Evolutionary conservation across 2,888 invertebrate species (phyloP).

Genomic region (Tiliacea citrago): DNA sequence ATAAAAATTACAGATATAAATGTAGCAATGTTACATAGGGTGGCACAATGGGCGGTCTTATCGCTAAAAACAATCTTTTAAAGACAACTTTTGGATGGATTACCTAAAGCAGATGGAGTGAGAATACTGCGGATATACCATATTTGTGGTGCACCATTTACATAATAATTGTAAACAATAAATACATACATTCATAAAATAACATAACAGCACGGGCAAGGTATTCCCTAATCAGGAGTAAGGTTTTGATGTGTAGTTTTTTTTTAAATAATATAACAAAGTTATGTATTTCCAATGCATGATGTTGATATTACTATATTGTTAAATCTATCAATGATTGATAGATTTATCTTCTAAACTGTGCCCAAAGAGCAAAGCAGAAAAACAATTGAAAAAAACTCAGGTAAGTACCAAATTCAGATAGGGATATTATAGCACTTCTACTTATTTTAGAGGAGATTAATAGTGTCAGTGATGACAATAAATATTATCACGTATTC

Average conservation of each 20-base stretch:
- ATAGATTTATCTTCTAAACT: neutral
- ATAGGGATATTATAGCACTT: neutral
- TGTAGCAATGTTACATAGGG: too few species aligned
- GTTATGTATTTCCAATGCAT: neutral
- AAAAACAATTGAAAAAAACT: neutral
- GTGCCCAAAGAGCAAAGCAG: neutral
- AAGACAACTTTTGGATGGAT: too few species aligned
- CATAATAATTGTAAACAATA: too few species aligned
- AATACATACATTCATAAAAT: too few species aligned
- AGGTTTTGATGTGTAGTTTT: neutral
- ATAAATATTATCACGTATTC: constrained; percentile 30
- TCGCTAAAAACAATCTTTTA: too few species aligned
- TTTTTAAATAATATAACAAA: neutral
- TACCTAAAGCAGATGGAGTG: too few species aligned
- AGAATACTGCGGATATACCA: too few species aligned
- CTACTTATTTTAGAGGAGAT: neutral
- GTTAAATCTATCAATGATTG: neutral
- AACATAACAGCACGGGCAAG: too few species aligned
- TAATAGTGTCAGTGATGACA: constrained; percentile 18
- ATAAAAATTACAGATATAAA: too few species aligned
- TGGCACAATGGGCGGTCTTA: too few species aligned
- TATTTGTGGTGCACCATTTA: too few species aligned
- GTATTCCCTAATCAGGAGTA: too few species aligned
- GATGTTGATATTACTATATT: neutral
- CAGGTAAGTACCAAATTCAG: neutral